phyloP scores from a whole-genome alignment of 2,113 vertebrate species.

The Otocyon megalotis region DNA sequence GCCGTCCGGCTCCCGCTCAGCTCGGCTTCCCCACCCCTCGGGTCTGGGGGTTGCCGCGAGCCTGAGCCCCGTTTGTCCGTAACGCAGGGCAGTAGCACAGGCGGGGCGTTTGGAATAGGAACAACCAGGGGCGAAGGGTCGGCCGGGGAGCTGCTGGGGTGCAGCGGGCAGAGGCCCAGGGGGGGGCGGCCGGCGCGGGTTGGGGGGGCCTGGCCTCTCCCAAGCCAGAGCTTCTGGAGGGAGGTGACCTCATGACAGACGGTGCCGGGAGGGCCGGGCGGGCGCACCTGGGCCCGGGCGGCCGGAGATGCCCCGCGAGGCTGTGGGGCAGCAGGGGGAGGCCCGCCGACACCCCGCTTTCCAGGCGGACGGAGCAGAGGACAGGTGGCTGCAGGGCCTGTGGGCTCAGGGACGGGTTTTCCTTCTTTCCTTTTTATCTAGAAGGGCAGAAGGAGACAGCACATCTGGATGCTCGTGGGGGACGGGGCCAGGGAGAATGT shows the following conservation, averaged over 20 bases:
- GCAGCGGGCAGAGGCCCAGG: background rate
- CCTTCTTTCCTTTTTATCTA: background rate
- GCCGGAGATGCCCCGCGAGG: too few relatives aligned
- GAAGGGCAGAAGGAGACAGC: background rate
- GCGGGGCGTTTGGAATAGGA: too few relatives aligned
- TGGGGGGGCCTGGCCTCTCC: background rate
- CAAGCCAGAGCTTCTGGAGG: background rate
- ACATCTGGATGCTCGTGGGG: background rate
- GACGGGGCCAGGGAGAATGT: background rate
- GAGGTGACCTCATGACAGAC: background rate
- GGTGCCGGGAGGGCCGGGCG: fast-evolving
- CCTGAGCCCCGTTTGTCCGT: too few relatives aligned
- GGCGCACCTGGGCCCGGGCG: too few relatives aligned
- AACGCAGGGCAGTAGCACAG: too few relatives aligned
- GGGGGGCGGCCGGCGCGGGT: too few relatives aligned
- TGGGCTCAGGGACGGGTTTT: background rate
- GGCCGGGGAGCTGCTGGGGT: background rate
- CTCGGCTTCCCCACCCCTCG: too few relatives aligned
- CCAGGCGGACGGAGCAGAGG: background rate
- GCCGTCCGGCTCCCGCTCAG: too few relatives aligned
- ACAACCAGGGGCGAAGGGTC: background rate
- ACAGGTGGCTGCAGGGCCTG: background rate
- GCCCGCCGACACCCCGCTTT: background rate
- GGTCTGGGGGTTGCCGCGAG: too few relatives aligned
- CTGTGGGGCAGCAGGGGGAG: too few relatives aligned